These are phyloP conservation scores for Papilio polytes DNA, from an alignment of 1,140 invertebrate species.

Conservation along the genomic window DNA sequence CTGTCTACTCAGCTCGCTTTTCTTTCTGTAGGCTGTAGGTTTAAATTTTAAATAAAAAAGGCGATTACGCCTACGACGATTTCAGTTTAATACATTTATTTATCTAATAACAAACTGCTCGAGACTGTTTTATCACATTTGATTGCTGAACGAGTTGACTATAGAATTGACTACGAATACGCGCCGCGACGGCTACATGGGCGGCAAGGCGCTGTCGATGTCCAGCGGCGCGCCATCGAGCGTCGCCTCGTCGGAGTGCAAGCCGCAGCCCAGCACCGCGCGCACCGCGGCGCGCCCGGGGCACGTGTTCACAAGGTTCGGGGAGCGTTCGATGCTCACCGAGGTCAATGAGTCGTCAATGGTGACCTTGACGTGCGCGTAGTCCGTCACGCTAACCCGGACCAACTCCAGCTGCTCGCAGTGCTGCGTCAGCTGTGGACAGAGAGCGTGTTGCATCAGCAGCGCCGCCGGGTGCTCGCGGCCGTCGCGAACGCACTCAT, in stretches of 20 bases:
- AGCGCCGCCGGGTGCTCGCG: neutral
- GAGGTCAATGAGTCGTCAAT: slow-evolving; percentile 26
- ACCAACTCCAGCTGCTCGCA: slow-evolving; percentile 18
- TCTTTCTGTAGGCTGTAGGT: no score
- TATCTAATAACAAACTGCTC: neutral
- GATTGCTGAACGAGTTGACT: neutral
- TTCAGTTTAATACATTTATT: neutral
- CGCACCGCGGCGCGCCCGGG: slow-evolving; percentile 18
- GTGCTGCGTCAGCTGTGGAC: slow-evolving; percentile 17
- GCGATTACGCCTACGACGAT: neutral
- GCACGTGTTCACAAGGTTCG: neutral
- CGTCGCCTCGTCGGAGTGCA: neutral
- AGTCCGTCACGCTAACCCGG: slow-evolving; percentile 1
- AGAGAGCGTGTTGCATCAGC: neutral
- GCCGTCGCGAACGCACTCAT: neutral
- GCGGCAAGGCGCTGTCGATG: neutral
- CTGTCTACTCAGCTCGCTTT: no score
- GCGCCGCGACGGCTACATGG: neutral
- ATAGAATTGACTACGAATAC: neutral
- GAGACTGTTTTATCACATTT: neutral
- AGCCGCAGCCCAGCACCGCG: slow-evolving; percentile 10
- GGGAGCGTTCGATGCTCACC: slow-evolving; percentile 13
- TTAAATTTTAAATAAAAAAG: no score
- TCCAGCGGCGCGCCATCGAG: neutral
- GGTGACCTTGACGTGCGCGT: slow-evolving; percentile 20